Percentiles rank a stretch among this genome's conserved stretches.
These are phyloP conservation scores for Globia sparganii DNA, from an alignment of 2,888 invertebrate genomes.

Conservation along the genomic window DNA sequence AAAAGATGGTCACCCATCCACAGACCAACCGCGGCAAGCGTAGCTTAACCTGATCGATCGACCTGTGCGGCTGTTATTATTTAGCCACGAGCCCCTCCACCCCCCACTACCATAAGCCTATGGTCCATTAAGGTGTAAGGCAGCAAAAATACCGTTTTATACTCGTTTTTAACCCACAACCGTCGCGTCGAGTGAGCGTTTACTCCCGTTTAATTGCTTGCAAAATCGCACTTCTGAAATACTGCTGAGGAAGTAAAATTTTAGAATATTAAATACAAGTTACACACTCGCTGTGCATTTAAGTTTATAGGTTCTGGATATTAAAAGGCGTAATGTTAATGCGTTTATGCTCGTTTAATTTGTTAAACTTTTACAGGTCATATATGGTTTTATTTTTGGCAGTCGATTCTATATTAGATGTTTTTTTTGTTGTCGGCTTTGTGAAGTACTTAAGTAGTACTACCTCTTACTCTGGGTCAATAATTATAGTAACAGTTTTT, in stretches of 20 bases:
- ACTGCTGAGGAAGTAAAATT: constrained; percentile 39
- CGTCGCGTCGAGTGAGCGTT: constrained; percentile 62
- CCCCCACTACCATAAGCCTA: constrained; percentile 28
- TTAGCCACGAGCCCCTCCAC: too few relatives aligned
- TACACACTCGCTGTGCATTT: constrained; percentile 51
- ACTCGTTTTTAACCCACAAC: constrained; percentile 59
- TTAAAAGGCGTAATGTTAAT: constrained; percentile 15
- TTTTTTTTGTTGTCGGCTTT: not conserved
- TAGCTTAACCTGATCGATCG: too few relatives aligned
- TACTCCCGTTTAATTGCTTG: constrained; percentile 66
- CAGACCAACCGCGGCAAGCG: too few relatives aligned
- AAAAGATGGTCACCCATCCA: too few relatives aligned
- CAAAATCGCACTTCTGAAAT: constrained; percentile 58
- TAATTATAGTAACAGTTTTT: not conserved
- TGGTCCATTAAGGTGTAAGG: constrained; percentile 54
- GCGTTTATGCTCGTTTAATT: constrained; percentile 14
- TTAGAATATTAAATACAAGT: constrained; percentile 58
- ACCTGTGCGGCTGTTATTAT: too few relatives aligned
- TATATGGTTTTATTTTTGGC: not conserved
- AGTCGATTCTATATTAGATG: too few relatives aligned
- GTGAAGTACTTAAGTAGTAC: not conserved
- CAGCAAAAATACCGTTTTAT: constrained; percentile 58
- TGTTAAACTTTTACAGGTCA: not conserved
- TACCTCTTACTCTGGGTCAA: not conserved
- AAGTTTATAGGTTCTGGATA: constrained; percentile 36